Base-by-base conservation (phyloP, 2,888 invertebrate species). In the Megamerina dolium region DNA sequence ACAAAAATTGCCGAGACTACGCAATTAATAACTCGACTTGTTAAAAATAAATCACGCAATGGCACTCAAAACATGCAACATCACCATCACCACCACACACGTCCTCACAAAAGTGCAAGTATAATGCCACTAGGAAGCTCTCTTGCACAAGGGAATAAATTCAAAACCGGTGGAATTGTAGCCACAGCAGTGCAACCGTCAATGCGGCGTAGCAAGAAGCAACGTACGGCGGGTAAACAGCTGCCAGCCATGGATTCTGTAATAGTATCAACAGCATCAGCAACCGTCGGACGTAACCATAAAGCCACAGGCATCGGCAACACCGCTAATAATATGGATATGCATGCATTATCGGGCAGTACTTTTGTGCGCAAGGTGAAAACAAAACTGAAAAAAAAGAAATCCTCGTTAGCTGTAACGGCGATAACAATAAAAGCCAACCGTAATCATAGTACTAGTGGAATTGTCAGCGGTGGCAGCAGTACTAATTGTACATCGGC, bases 151-250 rank as follows among this genome's bases (percentile, higher is more conserved):
- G 21, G 41, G 10, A 55, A 49, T 44, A 75, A 75, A 48, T 82
- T 82, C 56, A 77, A 77, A 56, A 79, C 79, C 53, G 72, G 77
- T 45, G 79, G 78, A 16, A 71, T 78, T 48, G 77, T 82, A 1
- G 77, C 80, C 20, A 77, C 80, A 10, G 78, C 80, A 2, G 60
- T 61, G 5, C 66, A 66, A 18, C 53, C 57, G 17, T n/a, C n/a
- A n/a, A n/a, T n/a, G 53, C 21, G 12, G 31, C 14, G 5, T 29
- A n/a, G n/a, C n/a, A n/a, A n/a, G n/a, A n/a, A n/a, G n/a, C n/a
- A 27, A 14, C 33, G 26, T 12, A 20, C 29, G 12, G n/a, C 23
- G 8, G 8, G 16, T 10, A 17, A 5, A 17, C 17, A 17, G 14
- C n/a, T 21, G 30, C 3, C 36, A 30, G 30, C 30, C 30, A 21